A percentile compares a stretch with the other conserved stretches of the same genome.
Conservation (phyloP, 2,888 invertebrate species). For the Epinotia ramella region DNA sequence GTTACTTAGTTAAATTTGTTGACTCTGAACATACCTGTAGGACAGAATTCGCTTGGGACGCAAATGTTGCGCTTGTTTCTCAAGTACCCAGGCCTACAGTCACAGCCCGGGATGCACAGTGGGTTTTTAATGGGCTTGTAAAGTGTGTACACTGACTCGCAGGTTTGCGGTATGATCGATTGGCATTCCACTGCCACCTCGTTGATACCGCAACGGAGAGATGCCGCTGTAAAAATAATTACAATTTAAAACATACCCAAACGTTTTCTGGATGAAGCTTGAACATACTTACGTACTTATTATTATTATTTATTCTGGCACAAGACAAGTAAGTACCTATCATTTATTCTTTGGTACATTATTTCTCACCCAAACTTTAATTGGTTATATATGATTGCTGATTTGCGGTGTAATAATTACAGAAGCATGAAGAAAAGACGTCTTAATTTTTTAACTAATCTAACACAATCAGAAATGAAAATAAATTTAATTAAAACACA, state of each 20-base stretch:
- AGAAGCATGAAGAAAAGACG: no score
- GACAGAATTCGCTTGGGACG: slow-evolving; percentile 33
- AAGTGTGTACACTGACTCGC: slow-evolving; percentile 35
- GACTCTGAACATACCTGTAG: slow-evolving; percentile 27
- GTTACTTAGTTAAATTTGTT: not conserved
- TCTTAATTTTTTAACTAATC: no score
- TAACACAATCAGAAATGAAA: not conserved
- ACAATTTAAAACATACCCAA: not conserved
- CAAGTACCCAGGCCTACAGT: slow-evolving; percentile 37
- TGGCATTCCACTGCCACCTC: slow-evolving; percentile 31
- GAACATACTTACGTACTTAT: no score
- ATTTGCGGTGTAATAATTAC: no score
- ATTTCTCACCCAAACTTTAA: no score
- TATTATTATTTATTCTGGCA: no score
- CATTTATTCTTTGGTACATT: no score
- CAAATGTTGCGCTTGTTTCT: slow-evolving; percentile 35
- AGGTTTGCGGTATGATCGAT: slow-evolving; percentile 16
- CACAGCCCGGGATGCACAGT: slow-evolving; percentile 35
- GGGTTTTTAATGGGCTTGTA: slow-evolving; percentile 10
- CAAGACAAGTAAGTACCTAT: no score
- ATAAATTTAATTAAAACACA: not conserved
- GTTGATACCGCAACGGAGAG: slow-evolving; percentile 30
- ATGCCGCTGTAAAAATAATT: slow-evolving; percentile 12
- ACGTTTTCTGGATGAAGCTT: not conserved
- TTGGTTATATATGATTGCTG: no score